Evolutionary conservation across 2,888 invertebrate species (phyloP).

Genomic region (Mechanitis messenoides): DNA sequence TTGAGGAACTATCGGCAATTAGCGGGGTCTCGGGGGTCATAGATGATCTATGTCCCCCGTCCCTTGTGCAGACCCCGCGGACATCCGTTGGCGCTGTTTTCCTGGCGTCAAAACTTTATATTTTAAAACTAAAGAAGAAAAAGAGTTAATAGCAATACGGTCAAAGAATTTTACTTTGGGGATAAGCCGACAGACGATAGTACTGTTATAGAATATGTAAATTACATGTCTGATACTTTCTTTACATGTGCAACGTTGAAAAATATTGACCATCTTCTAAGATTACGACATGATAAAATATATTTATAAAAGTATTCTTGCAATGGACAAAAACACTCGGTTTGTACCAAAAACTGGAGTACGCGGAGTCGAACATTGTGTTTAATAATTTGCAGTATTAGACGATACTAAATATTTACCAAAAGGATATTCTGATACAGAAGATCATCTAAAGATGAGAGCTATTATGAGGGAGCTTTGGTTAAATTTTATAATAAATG

Average conservation of each 20-base stretch:
- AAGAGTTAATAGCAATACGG: not conserved
- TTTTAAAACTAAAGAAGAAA: not conserved
- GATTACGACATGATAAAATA: not conserved
- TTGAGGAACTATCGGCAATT: too few relatives aligned
- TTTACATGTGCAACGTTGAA: not conserved
- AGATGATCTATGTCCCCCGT: too few relatives aligned
- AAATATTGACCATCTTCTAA: not conserved
- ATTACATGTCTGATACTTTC: not conserved
- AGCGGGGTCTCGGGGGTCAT: too few relatives aligned
- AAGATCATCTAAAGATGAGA: slow-evolving; percentile 16
- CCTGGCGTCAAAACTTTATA: too few relatives aligned
- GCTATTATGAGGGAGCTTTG: slow-evolving; percentile 18
- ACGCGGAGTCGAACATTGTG: not conserved
- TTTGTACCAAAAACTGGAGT: not conserved
- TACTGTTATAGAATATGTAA: not conserved
- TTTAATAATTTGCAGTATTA: not conserved
- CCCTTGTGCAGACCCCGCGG: too few relatives aligned
- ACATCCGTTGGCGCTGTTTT: too few relatives aligned
- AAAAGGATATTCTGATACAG: not conserved
- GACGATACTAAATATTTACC: not conserved
- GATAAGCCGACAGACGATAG: not conserved
- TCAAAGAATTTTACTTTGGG: not conserved
- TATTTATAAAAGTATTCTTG: too few relatives aligned
- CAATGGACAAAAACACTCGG: not conserved
- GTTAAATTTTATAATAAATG: slow-evolving; percentile 16